Base-by-base conservation (phyloP, 2,113 vertebrate genomes). In the Falcunculus frontatus region DNA sequence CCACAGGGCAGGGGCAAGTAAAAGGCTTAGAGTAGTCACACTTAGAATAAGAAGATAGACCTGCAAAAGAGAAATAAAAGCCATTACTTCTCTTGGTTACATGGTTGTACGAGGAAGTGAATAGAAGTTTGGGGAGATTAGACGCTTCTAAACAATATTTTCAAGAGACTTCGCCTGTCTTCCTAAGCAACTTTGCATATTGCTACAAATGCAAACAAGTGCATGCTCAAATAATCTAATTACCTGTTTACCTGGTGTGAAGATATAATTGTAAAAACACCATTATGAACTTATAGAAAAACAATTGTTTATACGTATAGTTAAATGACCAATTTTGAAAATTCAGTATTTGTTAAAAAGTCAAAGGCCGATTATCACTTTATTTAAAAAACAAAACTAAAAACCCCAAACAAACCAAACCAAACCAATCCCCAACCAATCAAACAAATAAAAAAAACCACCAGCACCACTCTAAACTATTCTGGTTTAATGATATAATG, bases 21-120 rank as follows among this genome's bases (percentile, higher is more conserved):
- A 93, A 89, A 99, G 98, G 97, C 99, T 99, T 67, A 99, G 98
- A 7, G 99, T 99, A 56, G 99, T 99, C 87, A 99, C 99, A n/a
- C 99, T 99, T 91, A 99, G 97, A 84, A 99, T 98, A 84, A 99
- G 98, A 90, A 99, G 98, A 96, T 99, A 99, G 75, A 99, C 99
- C 99, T 99, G 97, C 50, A 97, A 96, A 89, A 90, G 32, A 18
- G 30, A 84, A 96, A 88, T 12, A 84, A 84, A 85, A 84, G 26
- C 16, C n/a, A 72, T 95, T 90, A 97, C 14, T 84, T 76, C 32
- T 67, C 32, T 85, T 56, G 63, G 25, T 60, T 49, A 62, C 13
- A 8, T 2, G 11, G 21, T 23, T 90, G 50, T 47, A 67, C 30
- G 78, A 74, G 69, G 29, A 62, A 74, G 44, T 8, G 16, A 37